Evolutionary conservation across 1,140 invertebrate genomes (phyloP), one percentile per base, ranked within the genome.

Genomic region (Phthorimaea operculella): DNA sequence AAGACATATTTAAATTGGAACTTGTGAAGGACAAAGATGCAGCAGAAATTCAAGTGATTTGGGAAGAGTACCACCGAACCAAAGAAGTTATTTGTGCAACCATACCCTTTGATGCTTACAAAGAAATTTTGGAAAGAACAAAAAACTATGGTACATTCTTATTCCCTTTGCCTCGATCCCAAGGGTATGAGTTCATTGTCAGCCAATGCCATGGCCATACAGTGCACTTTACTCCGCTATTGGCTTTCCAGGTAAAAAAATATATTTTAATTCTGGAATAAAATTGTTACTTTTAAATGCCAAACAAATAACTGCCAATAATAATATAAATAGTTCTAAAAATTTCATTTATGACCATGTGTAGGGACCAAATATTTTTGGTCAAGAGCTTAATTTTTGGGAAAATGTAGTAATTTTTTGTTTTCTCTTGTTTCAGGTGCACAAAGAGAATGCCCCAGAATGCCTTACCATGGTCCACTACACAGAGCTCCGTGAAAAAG

Each of bases 401-500:
- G 21, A 28, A 28, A 4, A 28, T 28, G 6, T 4, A 28, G 2
- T 28, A 2, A 4, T 28, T 28, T 28, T 2, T 28, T 4, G 2
- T 28, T 28, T 28, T 28, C 21, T 28, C 2, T 28, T 28, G 21
- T 28, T 57, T 67, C 68, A 95, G 89, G 89, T 93, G 1, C 92
- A 96, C 67, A 92, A 95, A 79, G 96, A 97, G 86, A 96, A 96
- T 88, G 92, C 95, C 0, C 95, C 95, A 0, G 94, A 96, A 76
- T 96, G 95, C 81, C 83, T 98, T 15, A 93, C 91, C 1, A 86
- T 97, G 61, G 88, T 90, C 4, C 93, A 96, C 78, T 97, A 94
- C 65, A 90, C 90, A 11, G 96, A 98, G 73, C 86, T 96, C 7
- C 87, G 91, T 33, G 87, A 89, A 33, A 96, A 96, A 83, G 92